phyloP scores from a whole-genome alignment of 1,140 invertebrate genomes.

The Thereuonema tuberculata region DNA sequence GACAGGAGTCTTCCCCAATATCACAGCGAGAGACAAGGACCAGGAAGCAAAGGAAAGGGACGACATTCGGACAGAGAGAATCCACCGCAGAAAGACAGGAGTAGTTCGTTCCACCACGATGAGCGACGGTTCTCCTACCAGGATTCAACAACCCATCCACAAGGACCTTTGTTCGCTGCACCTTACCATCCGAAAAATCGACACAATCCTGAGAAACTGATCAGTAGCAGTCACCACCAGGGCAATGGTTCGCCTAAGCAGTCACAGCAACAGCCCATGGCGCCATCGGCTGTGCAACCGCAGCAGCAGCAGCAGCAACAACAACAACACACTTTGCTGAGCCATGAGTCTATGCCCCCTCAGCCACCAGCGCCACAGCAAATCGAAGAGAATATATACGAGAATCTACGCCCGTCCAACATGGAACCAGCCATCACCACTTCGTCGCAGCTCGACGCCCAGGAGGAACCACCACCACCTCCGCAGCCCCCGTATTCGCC shows the following conservation, averaged over 20 bases:
- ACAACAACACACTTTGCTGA: neutral
- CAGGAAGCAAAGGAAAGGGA: neutral
- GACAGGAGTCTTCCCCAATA: neutral
- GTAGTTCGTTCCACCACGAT: neutral
- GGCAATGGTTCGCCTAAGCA: too few relatives aligned
- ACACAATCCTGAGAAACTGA: too few relatives aligned
- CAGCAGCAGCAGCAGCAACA: neutral
- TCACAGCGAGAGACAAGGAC: neutral
- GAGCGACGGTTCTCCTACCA: neutral
- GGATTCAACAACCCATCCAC: too few relatives aligned
- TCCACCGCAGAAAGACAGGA: neutral
- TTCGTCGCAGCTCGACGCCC: neutral
- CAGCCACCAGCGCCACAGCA: neutral
- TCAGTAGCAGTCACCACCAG: neutral
- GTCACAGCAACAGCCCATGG: neutral
- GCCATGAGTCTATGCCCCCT: neutral
- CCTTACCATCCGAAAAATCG: too few relatives aligned
- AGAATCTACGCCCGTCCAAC: neutral
- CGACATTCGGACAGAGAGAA: neutral
- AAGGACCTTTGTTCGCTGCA: too few relatives aligned
- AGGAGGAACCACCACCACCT: slow-evolving; percentile 2
- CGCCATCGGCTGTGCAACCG: neutral
- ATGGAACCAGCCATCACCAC: neutral
- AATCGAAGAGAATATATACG: neutral
- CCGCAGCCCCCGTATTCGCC: slow-evolving; percentile 2